Evolutionary conservation across 2,797 vertebrate species (phyloP).

Genomic region (Aldrovandia affinis): DNA sequence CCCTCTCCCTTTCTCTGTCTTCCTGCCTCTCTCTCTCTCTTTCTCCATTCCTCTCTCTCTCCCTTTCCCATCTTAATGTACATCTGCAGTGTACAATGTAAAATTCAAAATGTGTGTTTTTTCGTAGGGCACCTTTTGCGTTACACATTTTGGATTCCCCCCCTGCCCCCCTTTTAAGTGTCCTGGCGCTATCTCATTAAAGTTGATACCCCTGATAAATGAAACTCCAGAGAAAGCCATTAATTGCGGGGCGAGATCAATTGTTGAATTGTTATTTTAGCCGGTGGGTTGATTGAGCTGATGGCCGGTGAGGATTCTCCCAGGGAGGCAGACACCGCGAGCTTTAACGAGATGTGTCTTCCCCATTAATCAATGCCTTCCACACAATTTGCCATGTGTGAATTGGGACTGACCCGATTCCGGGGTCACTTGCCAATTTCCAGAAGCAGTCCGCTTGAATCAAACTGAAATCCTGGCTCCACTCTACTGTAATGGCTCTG

Average conservation of each 20-base stretch:
- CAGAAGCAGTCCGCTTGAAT: conserved; percentile 63
- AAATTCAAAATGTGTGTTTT: background rate
- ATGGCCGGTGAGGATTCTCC: conserved; percentile 39
- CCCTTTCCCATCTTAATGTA: background rate
- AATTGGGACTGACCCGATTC: conserved; percentile 77
- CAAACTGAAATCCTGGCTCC: conserved; percentile 64
- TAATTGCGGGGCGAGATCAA: conserved; percentile 70
- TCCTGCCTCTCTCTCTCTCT: background rate
- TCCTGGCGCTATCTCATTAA: conserved; percentile 45
- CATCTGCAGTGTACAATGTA: background rate
- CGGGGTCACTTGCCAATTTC: conserved; percentile 80
- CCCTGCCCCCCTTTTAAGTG: conserved; percentile 38
- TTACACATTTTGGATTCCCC: conserved; percentile 7
- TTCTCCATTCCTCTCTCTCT: background rate
- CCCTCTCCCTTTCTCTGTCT: too few species aligned
- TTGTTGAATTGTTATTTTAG: conserved; percentile 73
- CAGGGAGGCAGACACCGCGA: conserved; percentile 63
- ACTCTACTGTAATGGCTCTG: conserved; percentile 53
- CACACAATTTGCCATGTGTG: conserved; percentile 78
- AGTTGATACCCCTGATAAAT: conserved; percentile 61
- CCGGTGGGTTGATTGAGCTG: conserved; percentile 57
- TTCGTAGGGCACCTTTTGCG: background rate
- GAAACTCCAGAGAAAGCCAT: conserved; percentile 56
- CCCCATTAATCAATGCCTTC: conserved; percentile 83
- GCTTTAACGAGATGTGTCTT: conserved; percentile 77